Evolutionary conservation across 1,140 invertebrate species (phyloP).

Genomic region (Forficula auricularia): DNA sequence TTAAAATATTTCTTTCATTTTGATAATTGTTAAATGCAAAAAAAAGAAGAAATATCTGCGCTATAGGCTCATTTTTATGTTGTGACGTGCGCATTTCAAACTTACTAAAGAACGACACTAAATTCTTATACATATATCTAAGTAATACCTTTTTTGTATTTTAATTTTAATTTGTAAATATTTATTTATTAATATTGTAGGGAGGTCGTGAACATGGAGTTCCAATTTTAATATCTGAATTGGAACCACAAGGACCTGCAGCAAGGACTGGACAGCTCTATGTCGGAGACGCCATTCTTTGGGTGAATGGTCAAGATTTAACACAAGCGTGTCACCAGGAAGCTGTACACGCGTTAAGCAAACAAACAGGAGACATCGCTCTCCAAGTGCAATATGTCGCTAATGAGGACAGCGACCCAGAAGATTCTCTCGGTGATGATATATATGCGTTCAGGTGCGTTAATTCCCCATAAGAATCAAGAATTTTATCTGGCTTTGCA

Average conservation of each 20-base stretch:
- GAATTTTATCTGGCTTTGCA: no score
- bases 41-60: no score
- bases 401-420: conserved; percentile 42
- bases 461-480: no score
- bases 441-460: conserved; percentile 28
- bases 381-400: conserved; percentile 56
- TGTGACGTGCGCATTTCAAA: no score
- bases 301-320: conserved; percentile 59
- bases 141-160: no score
- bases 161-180: no score
- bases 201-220: conserved; percentile 71
- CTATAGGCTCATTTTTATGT: no score
- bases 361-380: conserved; percentile 46
- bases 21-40: no score
- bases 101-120: no score
- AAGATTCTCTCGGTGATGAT: conserved; percentile 28
- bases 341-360: conserved; percentile 50
- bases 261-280: conserved; percentile 46
- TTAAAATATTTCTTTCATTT: no score
- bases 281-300: conserved; percentile 67
- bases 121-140: no score
- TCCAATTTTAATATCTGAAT: conserved; percentile 69
- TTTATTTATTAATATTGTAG: conserved; percentile 29
- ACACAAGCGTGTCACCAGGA: conserved; percentile 37
- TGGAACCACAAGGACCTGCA: conserved; percentile 59